phyloP scores from a whole-genome alignment of 2,888 invertebrate species.

The Epirrhoe alternata region DNA sequence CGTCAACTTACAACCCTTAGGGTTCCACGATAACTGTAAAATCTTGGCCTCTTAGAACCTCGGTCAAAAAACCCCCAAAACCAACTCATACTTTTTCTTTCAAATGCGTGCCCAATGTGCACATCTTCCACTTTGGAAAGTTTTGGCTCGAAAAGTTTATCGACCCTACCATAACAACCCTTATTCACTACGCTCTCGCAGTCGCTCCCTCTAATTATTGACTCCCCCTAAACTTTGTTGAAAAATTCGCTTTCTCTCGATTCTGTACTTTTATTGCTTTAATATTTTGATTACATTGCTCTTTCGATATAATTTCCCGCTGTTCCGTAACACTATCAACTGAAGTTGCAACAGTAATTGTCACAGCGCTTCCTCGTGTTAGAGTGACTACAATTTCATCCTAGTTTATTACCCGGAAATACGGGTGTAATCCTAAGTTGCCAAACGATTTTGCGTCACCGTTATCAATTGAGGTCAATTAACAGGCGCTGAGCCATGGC shows the following conservation, averaged over 20 bases:
- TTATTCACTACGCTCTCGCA: slow-evolving; percentile 76
- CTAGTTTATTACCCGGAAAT: slow-evolving; percentile 65
- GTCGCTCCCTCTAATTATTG: slow-evolving; percentile 83
- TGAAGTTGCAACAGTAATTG: slow-evolving; percentile 50
- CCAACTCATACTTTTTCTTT: slow-evolving; percentile 9
- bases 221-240: slow-evolving; percentile 80
- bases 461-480: slow-evolving; percentile 74
- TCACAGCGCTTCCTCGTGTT: slow-evolving; percentile 57
- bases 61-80: slow-evolving; percentile 25
- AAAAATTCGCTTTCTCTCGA: slow-evolving; percentile 68
- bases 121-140: slow-evolving; percentile 28
- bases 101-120: slow-evolving; percentile 20
- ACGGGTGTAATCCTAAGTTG: slow-evolving; percentile 61
- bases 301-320: slow-evolving; percentile 52
- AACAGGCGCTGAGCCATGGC: slow-evolving; percentile 73
- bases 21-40: slow-evolving; percentile 28
- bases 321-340: slow-evolving; percentile 46
- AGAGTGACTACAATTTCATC: slow-evolving; percentile 62
- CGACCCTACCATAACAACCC: slow-evolving; percentile 82
- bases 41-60: slow-evolving; percentile 34
- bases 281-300: slow-evolving; percentile 72
- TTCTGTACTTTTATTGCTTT: slow-evolving; percentile 70
- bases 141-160: slow-evolving; percentile 66
- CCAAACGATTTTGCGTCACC: slow-evolving; percentile 69
- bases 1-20: slow-evolving; percentile 37